phyloP scores from a whole-genome alignment of 1,140 invertebrate genomes.

The Formica selysi region DNA sequence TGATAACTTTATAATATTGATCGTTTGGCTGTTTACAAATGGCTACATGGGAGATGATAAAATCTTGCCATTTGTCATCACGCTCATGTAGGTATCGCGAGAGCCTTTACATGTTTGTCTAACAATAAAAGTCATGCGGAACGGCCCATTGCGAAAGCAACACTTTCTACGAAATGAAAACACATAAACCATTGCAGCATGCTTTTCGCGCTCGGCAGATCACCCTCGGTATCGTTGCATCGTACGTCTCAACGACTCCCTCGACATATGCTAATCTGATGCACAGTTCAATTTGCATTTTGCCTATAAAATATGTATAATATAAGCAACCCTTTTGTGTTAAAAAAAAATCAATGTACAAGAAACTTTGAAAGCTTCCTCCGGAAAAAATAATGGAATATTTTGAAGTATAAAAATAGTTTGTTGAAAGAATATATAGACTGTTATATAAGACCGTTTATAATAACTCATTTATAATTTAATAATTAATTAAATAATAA shows the following conservation, averaged over 20 bases:
- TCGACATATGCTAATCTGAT: constrained; percentile 38
- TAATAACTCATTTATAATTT: not conserved
- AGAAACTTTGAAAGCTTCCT: not conserved
- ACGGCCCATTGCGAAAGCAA: constrained; percentile 63
- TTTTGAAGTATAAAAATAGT: not conserved
- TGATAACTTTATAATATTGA: constrained; percentile 32
- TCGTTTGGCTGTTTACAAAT: not conserved
- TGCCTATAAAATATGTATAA: not conserved
- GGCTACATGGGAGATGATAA: not conserved
- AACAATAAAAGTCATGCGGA: constrained; percentile 57
- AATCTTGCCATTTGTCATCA: constrained; percentile 59
- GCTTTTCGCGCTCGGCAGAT: constrained; percentile 25
- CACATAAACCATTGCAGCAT: constrained; percentile 48
- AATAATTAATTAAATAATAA: not conserved
- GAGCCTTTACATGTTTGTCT: constrained; percentile 67
- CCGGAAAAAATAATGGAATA: not conserved
- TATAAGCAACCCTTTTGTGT: not conserved
- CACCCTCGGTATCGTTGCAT: constrained; percentile 3
- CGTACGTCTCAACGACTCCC: constrained; percentile 32
- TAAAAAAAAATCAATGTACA: not conserved
- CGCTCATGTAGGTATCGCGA: constrained; percentile 44
- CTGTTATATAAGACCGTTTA: too few relatives aligned
- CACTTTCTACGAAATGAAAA: constrained; percentile 66
- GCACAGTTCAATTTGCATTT: constrained; percentile 35
- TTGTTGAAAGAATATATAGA: too few relatives aligned